phyloP scores from a whole-genome alignment of 92 coral and sea anemone genomes.

The Palythoa grandis region DNA sequence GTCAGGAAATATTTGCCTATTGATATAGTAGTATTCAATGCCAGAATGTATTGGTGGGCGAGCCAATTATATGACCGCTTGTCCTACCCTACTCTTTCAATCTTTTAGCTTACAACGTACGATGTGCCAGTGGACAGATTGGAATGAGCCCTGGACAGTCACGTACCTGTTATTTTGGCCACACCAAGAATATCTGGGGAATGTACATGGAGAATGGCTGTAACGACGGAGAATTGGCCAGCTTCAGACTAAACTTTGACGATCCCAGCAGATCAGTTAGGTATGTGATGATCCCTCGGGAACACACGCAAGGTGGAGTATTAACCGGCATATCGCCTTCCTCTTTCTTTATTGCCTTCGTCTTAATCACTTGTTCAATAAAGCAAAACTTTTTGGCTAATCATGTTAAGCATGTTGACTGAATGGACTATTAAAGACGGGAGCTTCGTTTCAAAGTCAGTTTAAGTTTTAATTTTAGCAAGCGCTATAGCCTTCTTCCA shows the following conservation, averaged over 20 bases:
- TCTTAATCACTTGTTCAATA: too few species aligned
- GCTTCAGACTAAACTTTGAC: slow-evolving; percentile 56
- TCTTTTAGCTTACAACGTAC: slow-evolving; percentile 21
- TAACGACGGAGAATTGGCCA: slow-evolving; percentile 64
- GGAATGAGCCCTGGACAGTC: slow-evolving; percentile 42
- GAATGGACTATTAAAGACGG: too few species aligned
- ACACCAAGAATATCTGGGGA: slow-evolving; percentile 60
- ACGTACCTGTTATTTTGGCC: slow-evolving; percentile 59
- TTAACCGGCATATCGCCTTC: too few species aligned
- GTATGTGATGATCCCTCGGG: background rate
- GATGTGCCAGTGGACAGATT: slow-evolving; percentile 47
- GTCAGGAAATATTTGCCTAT: too few species aligned
- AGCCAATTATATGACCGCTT: background rate
- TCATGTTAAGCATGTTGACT: too few species aligned
- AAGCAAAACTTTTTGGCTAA: too few species aligned
- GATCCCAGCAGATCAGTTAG: slow-evolving; percentile 60
- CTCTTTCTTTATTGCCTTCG: too few species aligned
- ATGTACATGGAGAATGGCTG: slow-evolving; percentile 73
- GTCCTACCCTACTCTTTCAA: background rate
- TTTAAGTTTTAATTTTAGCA: too few species aligned
- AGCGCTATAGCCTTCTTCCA: too few species aligned
- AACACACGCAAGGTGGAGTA: background rate
- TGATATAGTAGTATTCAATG: too few species aligned
- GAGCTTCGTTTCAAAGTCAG: too few species aligned
- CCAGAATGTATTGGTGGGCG: background rate